A percentile compares a stretch with the other conserved stretches of the same genome.
phyloP scores from a whole-genome alignment of 2,888 invertebrate species.

The Pheosia tremula region DNA sequence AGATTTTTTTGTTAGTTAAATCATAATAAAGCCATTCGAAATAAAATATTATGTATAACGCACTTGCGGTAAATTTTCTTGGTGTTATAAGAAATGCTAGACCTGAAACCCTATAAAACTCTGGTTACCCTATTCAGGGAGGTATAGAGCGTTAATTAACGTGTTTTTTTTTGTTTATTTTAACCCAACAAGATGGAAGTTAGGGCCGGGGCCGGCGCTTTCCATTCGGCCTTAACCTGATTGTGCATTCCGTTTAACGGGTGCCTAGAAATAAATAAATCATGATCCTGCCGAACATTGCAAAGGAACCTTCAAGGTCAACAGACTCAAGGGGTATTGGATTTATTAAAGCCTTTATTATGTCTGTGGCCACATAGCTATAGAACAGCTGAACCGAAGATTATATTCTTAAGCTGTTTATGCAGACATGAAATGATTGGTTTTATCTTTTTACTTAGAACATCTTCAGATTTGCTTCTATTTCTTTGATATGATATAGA shows the following conservation, averaged over 20 bases:
- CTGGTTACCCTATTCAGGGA: conserved; percentile 6
- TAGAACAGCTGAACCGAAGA: neutral
- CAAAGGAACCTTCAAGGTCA: conserved; percentile 26
- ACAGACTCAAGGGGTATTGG: neutral
- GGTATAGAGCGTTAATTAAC: conserved; percentile 39
- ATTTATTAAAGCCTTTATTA: neutral
- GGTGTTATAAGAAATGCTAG: no score
- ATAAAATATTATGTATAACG: no score
- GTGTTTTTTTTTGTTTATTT: conserved; percentile 38
- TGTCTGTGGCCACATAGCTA: neutral
- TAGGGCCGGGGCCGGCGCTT: conserved; percentile 27
- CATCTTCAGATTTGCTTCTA: no score
- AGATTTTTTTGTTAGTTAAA: no score
- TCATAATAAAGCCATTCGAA: no score
- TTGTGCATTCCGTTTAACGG: conserved; percentile 40
- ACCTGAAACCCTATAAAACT: neutral
- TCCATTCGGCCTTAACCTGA: conserved; percentile 37
- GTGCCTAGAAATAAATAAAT: conserved; percentile 37
- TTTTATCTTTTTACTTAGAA: no score
- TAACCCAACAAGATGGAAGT: conserved; percentile 33
- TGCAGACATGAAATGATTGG: no score
- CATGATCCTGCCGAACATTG: conserved; percentile 18
- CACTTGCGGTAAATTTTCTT: no score
- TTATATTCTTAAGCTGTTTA: no score
- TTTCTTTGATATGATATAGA: neutral